These are phyloP conservation scores for Lutjanus campechanus DNA, from an alignment of 2,797 vertebrate genomes.

Conservation along the genomic window DNA sequence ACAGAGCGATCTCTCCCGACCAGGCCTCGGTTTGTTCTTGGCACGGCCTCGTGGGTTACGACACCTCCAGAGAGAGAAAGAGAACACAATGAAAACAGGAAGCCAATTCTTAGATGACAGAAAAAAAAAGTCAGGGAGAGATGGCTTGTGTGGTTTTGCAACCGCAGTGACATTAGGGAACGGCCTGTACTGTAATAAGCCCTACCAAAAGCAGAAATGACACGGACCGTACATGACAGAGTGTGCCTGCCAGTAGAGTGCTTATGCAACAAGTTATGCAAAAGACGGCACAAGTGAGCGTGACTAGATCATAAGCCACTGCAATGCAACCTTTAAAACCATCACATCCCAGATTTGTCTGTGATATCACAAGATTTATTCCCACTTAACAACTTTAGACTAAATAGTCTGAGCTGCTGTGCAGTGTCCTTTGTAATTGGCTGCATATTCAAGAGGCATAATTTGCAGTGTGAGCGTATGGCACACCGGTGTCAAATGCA, in stretches of 20 bases:
- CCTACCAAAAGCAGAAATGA: constrained; percentile 78
- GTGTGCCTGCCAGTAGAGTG: constrained; percentile 73
- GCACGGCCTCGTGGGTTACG: constrained; percentile 75
- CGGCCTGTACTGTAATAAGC: constrained; percentile 82
- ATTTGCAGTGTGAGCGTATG: constrained; percentile 66
- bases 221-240: constrained; percentile 64
- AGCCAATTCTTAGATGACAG: constrained; percentile 84
- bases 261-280: constrained; percentile 84
- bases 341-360: constrained; percentile 43
- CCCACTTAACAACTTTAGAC: constrained; percentile 35
- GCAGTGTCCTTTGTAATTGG: constrained; percentile 51
- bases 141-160: constrained; percentile 81
- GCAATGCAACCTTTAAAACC: constrained; percentile 55
- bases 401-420: constrained; percentile 21
- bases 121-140: constrained; percentile 55
- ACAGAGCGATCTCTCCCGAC: constrained; percentile 66
- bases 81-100: constrained; percentile 87
- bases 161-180: constrained; percentile 82
- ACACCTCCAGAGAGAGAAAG: constrained; percentile 74
- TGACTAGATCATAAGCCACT: constrained; percentile 62
- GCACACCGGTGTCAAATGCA: constrained; percentile 65
- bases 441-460: constrained; percentile 63
- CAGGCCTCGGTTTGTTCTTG: constrained; percentile 79
- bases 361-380: constrained; percentile 36
- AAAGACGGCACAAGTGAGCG: constrained; percentile 67